Conservation (phyloP, 2,888 invertebrate genomes). For the Macaria notata region DNA sequence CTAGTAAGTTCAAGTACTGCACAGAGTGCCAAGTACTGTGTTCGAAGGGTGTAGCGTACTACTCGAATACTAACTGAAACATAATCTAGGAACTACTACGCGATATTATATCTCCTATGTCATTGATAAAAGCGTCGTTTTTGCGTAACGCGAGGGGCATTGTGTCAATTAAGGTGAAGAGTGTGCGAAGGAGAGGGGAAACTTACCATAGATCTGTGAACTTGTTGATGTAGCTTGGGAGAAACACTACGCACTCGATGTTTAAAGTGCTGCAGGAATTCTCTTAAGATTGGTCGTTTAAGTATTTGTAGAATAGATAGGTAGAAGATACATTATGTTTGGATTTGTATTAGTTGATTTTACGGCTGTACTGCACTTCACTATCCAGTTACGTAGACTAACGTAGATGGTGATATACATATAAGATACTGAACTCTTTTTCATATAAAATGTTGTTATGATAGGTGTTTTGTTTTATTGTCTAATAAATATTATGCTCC, state of each 20-base stretch:
- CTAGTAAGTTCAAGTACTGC: constrained; percentile 13
- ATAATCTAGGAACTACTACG: constrained; percentile 36
- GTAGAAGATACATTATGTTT: too few species aligned
- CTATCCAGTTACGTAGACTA: too few species aligned
- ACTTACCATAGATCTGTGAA: background rate
- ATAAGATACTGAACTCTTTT: too few species aligned
- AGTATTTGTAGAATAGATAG: too few species aligned
- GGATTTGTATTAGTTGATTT: too few species aligned
- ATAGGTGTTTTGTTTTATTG: too few species aligned
- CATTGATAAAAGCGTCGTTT: constrained; percentile 78
- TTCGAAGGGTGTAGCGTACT: constrained; percentile 40
- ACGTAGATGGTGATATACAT: too few species aligned
- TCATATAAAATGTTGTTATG: too few species aligned
- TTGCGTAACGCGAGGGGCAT: constrained; percentile 62
- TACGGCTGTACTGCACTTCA: too few species aligned
- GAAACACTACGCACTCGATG: background rate
- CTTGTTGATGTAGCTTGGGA: background rate
- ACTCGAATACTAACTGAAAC: constrained; percentile 31
- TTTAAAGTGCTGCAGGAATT: background rate
- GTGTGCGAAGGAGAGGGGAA: constrained; percentile 61
- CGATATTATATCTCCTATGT: constrained; percentile 67
- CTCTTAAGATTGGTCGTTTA: too few species aligned
- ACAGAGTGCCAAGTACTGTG: background rate
- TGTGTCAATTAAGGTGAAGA: constrained; percentile 56
- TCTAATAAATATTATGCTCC: too few species aligned